phyloP scores from a whole-genome alignment of 2,888 invertebrate species.

The Hemaris fuciformis region DNA sequence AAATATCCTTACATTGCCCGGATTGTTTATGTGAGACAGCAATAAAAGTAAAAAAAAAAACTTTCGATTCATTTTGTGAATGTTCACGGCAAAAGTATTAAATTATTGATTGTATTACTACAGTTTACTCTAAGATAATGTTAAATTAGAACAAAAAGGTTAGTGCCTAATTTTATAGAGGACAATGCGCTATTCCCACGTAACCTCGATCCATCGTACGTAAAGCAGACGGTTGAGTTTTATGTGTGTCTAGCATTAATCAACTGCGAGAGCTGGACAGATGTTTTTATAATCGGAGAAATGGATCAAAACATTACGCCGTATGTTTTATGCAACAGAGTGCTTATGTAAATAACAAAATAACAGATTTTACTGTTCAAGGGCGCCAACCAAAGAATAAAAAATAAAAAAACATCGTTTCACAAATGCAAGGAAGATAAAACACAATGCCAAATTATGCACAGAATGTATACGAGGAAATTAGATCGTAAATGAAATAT shows the following conservation, averaged over 20 bases:
- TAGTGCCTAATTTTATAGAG: neutral
- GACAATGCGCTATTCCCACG: slow-evolving; percentile 1
- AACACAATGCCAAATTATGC: neutral
- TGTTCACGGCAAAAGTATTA: too few species aligned
- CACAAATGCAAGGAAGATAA: neutral
- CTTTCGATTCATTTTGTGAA: too few species aligned
- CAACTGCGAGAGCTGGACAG: neutral
- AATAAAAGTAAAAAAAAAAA: too few species aligned
- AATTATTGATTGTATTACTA: neutral
- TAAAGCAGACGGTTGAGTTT: neutral
- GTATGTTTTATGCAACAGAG: neutral
- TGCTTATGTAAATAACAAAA: neutral
- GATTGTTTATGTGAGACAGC: too few species aligned
- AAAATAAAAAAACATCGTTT: neutral
- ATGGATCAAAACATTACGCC: neutral
- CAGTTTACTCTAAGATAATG: neutral
- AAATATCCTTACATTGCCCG: too few species aligned
- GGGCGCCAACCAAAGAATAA: neutral
- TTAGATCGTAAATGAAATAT: neutral
- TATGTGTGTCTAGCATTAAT: neutral
- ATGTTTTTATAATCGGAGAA: neutral
- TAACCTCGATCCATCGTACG: neutral
- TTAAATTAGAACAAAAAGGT: neutral
- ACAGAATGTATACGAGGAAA: neutral
- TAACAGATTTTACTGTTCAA: neutral